These are phyloP conservation scores for Cynoglossus semilaevis DNA, from an alignment of 2,113 vertebrate species.

Conservation along the genomic window DNA sequence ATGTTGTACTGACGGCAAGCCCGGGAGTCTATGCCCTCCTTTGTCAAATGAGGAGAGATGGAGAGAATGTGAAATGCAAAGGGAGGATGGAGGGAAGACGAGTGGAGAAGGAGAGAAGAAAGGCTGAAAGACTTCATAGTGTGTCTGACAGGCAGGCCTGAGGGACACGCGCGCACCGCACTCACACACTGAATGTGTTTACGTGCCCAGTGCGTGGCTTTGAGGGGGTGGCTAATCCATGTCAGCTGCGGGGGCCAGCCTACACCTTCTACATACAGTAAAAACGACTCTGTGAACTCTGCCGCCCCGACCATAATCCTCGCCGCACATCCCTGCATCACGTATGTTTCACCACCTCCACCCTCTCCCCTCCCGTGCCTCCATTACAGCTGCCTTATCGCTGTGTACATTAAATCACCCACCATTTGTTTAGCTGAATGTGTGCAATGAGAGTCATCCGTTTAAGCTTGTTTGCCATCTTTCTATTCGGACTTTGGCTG, in stretches of 20 bases:
- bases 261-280: conserved; percentile 33
- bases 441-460: conserved; percentile 66
- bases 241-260: conserved; percentile 56
- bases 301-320: conserved; percentile 46
- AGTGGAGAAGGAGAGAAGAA: conserved; percentile 37
- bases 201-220: conserved; percentile 20
- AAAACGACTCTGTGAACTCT: conserved; percentile 56
- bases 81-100: conserved; percentile 2
- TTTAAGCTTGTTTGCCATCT: conserved; percentile 66
- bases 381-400: conserved; percentile 65
- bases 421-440: conserved; percentile 72
- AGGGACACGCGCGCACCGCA: conserved; percentile 42
- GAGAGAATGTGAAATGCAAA: conserved; percentile 8
- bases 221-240: conserved; percentile 58
- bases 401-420: conserved; percentile 70
- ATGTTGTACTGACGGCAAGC: conserved; percentile 36
- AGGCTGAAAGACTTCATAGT: conserved; percentile 62
- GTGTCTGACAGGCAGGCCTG: conserved; percentile 63
- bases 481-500: conserved; percentile 64
- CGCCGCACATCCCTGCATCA: conserved; percentile 37
- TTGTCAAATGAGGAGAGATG: conserved; percentile 29
- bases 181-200: conserved; percentile 33
- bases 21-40: conserved; percentile 32
- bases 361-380: conserved; percentile 38
- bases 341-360: conserved; percentile 32